A percentile compares a stretch with the other conserved stretches of the same genome.
Evolutionary conservation across 2,113 vertebrate genomes (phyloP).

Genomic region (Cynopterus brachyotis): DNA sequence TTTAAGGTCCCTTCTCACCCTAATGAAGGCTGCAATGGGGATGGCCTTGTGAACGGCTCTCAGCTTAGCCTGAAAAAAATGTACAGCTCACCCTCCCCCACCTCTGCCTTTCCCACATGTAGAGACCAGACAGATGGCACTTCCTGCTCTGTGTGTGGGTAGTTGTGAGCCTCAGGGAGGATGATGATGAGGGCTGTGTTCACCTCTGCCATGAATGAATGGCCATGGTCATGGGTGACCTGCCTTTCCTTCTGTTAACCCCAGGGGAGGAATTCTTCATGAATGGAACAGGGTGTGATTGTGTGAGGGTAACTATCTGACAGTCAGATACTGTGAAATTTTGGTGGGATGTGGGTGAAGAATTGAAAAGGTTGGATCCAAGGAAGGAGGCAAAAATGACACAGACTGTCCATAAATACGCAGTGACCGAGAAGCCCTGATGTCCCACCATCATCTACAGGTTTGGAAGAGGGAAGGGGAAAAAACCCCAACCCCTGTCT

Average conservation of each 20-base stretch:
- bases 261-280: neutral
- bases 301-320: neutral
- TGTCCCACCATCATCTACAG: slow-evolving; percentile 88
- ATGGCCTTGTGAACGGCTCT: neutral
- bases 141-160: neutral
- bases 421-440: slow-evolving; percentile 89
- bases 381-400: slow-evolving; percentile 93
- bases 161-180: neutral
- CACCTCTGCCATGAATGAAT: neutral
- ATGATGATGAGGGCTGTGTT: neutral
- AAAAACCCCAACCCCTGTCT: neutral
- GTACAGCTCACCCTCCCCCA: neutral
- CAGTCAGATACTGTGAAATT: neutral
- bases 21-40: neutral
- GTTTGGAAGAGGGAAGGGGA: slow-evolving; percentile 75
- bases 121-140: neutral
- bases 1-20: neutral
- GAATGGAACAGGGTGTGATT: neutral
- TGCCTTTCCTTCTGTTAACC: neutral
- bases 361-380: slow-evolving; percentile 91
- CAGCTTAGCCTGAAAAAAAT: neutral
- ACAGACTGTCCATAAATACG: slow-evolving; percentile 92
- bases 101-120: neutral
- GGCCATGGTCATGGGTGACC: neutral
- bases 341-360: slow-evolving; percentile 77